Base-by-base conservation (phyloP, 2,797 vertebrate genomes). In the Hemitrygon akajei region DNA sequence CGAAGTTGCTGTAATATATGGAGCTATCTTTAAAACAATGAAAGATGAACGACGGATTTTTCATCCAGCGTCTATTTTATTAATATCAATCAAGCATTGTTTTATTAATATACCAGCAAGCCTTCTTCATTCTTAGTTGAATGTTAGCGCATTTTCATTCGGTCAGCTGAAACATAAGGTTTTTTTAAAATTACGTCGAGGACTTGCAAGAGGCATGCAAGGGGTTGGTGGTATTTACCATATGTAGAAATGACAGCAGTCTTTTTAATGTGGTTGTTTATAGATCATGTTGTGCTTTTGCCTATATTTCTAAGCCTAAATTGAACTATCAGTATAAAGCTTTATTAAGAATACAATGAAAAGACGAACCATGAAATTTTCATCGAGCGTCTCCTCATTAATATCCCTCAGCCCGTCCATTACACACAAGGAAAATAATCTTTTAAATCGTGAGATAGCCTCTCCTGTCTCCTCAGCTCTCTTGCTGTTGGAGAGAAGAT, bases 401-500 rank as follows among this genome's bases (percentile, higher is more conserved):
- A 25, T 47, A 58, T 79, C 16, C 20, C 47, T 60, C 69, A 79
- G 37, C 66, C 47, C 20, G n/a, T 73, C 37, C 16, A 94, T 82
- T 22, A 30, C 58, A 81, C 76, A n/a, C 77, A 76, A 87, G 47
- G 76, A 71, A 86, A 93, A 95, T 94, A 86, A 40, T 60, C 80
- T 16, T 47, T 66, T 93, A n/a, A 93, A 94, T 30, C 37, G n/a
- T 37, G 80, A 94, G 93, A 94, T 93, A 63, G 93, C 94, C 40
- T 87, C 79, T 93, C 60, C 40, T 81, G 69, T 79, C 40, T 73
- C 60, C 69, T 79, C 93, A 10, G 18, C 34, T 37, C 3, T 71
- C 60, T 69, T 66, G 87, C n/a, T 94, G 91, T 37, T 40, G 27
- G 63, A 94, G 94, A 94, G 94, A 96, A 94, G 86, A 94, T 95